Conservation (phyloP, 2,113 vertebrate genomes). For the Stomatorhinus ivindoensis region DNA sequence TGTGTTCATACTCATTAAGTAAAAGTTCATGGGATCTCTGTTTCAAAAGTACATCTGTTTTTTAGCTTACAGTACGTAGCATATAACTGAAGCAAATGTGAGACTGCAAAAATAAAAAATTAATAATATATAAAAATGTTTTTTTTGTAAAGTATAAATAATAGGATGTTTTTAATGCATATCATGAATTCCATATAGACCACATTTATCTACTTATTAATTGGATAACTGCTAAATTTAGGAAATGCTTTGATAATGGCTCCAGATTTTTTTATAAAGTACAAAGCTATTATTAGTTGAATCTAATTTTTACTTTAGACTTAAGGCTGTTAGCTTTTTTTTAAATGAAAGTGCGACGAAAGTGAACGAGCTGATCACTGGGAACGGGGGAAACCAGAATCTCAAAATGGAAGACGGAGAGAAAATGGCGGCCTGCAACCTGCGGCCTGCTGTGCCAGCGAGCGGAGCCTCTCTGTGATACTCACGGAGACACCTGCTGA, state of each 20-base stretch:
- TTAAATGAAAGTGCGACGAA: background rate
- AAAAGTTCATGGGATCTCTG: background rate
- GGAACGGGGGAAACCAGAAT: background rate
- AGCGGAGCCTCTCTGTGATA: background rate
- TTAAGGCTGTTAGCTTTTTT: background rate
- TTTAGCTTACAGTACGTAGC: background rate
- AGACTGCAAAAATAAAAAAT: background rate
- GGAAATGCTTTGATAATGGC: background rate
- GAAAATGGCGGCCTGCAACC: constrained; percentile 39
- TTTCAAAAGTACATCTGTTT: background rate
- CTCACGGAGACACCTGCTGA: background rate
- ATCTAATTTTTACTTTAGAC: background rate
- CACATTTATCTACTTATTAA: background rate
- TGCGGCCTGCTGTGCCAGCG: background rate
- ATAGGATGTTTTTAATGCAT: background rate
- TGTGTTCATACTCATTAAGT: background rate
- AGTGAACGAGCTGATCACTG: background rate
- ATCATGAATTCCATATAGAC: background rate
- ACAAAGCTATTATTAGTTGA: background rate
- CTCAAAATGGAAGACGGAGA: constrained; percentile 41
- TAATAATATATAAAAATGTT: background rate
- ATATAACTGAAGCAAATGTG: background rate
- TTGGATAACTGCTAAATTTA: background rate
- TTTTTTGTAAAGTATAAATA: background rate
- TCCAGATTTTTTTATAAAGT: background rate